Evolutionary conservation across 2,888 invertebrate species (phyloP).

Genomic region (Andrena minutula): DNA sequence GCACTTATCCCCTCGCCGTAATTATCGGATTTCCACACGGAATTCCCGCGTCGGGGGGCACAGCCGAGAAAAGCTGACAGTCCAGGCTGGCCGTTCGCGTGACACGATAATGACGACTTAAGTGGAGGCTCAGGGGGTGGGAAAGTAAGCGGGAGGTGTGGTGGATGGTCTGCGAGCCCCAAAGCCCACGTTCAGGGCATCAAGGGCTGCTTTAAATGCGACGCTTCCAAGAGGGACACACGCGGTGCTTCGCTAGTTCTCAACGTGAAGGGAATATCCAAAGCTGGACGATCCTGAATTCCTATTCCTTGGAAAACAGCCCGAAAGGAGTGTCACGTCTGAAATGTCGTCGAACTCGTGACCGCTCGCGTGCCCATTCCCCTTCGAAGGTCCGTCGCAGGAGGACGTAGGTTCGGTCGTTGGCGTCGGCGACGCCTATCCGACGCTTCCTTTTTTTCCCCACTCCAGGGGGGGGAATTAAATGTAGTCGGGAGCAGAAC

Average conservation of each 20-base stretch:
- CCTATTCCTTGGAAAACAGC: no score
- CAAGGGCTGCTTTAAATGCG: no score
- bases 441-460: neutral
- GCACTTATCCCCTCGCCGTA: constrained; percentile 66
- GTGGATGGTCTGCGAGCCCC: neutral
- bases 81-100: constrained; percentile 60
- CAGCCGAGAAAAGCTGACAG: constrained; percentile 63
- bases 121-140: constrained; percentile 19
- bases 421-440: neutral
- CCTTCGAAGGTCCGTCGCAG: neutral
- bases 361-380: constrained; percentile 7
- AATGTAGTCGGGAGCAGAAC: constrained; percentile 20
- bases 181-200: no score
- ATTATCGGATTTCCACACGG: constrained; percentile 77
- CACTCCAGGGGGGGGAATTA: constrained; percentile 10
- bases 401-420: neutral
- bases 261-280: no score
- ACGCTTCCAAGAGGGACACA: no score
- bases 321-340: neutral
- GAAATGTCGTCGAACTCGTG: constrained; percentile 11
- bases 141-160: neutral
- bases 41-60: constrained; percentile 44
- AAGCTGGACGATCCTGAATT: no score
- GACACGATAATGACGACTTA: constrained; percentile 75
- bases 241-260: no score